A percentile compares a stretch with the other conserved stretches of the same genome.
These are phyloP conservation scores for Elaphurus davidianus DNA, from an alignment of 2,113 vertebrate genomes.

Conservation along the genomic window DNA sequence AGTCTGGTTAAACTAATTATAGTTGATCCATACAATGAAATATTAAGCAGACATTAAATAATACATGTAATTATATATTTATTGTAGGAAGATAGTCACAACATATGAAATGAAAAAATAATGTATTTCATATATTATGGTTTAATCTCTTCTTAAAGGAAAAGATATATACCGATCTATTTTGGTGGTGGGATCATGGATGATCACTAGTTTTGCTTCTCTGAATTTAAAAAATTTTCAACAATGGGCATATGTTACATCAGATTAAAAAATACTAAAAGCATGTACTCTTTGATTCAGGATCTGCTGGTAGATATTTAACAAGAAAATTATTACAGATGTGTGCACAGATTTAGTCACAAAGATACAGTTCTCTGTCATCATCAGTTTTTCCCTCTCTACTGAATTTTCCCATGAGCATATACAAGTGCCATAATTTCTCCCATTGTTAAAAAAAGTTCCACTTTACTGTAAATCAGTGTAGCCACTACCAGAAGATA, in stretches of 20 bases:
- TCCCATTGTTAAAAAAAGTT: not conserved
- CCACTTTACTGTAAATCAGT: not conserved
- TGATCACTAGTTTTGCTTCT: not conserved
- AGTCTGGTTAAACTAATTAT: constrained; percentile 20
- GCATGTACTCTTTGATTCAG: not conserved
- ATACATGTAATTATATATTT: not conserved
- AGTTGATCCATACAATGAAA: not conserved
- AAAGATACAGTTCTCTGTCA: not conserved
- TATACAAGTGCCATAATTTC: not conserved
- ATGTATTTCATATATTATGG: not conserved
- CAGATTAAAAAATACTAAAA: not conserved
- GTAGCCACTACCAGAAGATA: not conserved
- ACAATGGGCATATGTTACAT: not conserved
- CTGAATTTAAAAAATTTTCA: not conserved
- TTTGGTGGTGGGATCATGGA: not conserved
- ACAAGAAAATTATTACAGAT: not conserved
- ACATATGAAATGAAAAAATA: not conserved
- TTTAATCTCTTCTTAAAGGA: not conserved
- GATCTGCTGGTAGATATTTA: not conserved
- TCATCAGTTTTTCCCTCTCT: not conserved
- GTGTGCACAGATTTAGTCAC: not conserved
- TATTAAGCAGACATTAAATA: not conserved
- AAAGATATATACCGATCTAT: not conserved
- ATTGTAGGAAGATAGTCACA: not conserved
- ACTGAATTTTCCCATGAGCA: not conserved